phyloP scores from a whole-genome alignment of 2,797 vertebrate species.

The Xiphorhynchus erythropygius region DNA sequence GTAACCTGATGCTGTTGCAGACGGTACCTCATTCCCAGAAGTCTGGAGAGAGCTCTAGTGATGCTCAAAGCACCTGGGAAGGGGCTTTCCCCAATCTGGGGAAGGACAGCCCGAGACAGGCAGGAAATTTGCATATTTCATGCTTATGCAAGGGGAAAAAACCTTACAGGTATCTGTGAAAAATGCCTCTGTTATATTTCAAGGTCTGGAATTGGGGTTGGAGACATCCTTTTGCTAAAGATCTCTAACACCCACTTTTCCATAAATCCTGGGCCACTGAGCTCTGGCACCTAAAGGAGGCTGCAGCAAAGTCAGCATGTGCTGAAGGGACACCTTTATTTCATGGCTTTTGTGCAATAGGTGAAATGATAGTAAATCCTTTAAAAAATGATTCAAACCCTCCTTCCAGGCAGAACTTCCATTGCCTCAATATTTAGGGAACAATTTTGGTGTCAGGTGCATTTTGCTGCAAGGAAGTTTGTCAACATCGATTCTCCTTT shows the following conservation, averaged over 20 bases:
- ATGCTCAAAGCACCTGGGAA: neutral
- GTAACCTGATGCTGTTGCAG: neutral
- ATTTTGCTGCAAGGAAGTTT: neutral
- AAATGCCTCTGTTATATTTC: neutral
- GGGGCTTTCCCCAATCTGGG: neutral
- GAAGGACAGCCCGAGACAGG: neutral
- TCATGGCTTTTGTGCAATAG: neutral
- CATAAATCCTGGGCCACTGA: neutral
- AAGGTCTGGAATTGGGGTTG: neutral
- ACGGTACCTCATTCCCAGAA: neutral
- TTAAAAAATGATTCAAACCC: fast-evolving
- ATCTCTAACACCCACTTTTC: neutral
- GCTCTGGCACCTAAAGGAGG: neutral
- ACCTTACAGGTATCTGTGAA: fast-evolving
- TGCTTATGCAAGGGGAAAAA: fast-evolving
- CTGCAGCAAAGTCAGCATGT: neutral
- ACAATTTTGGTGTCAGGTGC: neutral
- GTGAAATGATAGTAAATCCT: neutral
- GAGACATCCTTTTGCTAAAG: neutral
- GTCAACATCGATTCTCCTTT: neutral
- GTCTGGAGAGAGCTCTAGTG: neutral
- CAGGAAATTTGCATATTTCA: neutral
- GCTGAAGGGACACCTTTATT: neutral
- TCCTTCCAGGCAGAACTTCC: neutral
- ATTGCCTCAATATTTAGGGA: neutral